phyloP scores from a whole-genome alignment of 2,797 vertebrate genomes.

The Galaxias olidus region DNA sequence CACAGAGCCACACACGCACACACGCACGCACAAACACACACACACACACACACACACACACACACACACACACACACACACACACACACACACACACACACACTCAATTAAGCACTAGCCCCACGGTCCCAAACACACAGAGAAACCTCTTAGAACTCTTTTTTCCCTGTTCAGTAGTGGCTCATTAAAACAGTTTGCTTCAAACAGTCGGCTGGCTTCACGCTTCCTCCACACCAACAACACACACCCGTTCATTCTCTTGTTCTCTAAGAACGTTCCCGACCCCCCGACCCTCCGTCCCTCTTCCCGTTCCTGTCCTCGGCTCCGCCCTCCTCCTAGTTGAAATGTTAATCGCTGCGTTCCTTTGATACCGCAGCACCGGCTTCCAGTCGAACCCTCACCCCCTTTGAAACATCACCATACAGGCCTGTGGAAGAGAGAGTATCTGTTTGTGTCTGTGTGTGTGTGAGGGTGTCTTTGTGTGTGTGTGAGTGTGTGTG shows the following conservation, averaged over 20 bases:
- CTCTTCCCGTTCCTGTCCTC: slow-evolving; percentile 28
- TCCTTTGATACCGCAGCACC: slow-evolving; percentile 40
- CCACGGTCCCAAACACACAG: too few relatives aligned
- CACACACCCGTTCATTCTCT: slow-evolving; percentile 17
- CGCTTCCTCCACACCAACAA: not conserved
- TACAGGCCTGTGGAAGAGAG: slow-evolving; percentile 51
- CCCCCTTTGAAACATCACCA: slow-evolving; percentile 30
- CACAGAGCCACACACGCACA: not conserved
- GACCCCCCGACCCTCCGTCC: not conserved
- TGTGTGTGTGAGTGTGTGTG: not conserved
- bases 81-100: too few relatives aligned
- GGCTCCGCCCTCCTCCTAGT: slow-evolving; percentile 19
- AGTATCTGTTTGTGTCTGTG: slow-evolving; percentile 16
- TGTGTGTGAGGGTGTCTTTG: not conserved
- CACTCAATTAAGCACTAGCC: too few relatives aligned
- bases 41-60: too few relatives aligned
- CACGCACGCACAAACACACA: too few relatives aligned
- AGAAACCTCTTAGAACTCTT: too few relatives aligned
- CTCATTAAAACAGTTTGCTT: too few relatives aligned
- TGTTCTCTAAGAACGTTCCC: not conserved
- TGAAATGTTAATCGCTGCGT: slow-evolving; percentile 53
- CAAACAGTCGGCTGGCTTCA: too few relatives aligned
- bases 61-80: too few relatives aligned
- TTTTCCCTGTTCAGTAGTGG: too few relatives aligned
- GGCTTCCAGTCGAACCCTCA: slow-evolving; percentile 55